Conservation (phyloP, 2,797 vertebrate genomes). For the Sebastes trivittatus region DNA sequence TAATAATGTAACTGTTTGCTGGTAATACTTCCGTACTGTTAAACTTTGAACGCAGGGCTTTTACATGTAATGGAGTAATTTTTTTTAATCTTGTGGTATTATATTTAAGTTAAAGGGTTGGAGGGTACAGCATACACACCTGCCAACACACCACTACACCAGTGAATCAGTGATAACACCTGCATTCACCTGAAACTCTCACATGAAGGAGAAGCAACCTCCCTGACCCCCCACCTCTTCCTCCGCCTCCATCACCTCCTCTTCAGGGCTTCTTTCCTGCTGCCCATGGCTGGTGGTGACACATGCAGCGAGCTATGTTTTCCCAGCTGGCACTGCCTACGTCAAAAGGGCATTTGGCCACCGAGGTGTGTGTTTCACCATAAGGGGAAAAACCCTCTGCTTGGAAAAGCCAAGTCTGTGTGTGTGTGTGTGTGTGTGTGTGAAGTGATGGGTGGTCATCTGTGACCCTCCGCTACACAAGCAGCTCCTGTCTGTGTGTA, state of each 20-base stretch:
- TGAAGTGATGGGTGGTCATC: constrained; percentile 55
- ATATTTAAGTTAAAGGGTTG: neutral
- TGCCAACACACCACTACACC: neutral
- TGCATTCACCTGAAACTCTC: constrained; percentile 13
- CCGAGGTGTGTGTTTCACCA: constrained; percentile 58
- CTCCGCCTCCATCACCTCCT: constrained; percentile 1
- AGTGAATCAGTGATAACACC: neutral
- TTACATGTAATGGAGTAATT: neutral
- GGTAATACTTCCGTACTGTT: neutral
- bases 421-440: neutral
- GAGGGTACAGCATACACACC: neutral
- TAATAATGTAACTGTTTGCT: neutral
- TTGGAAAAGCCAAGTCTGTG: constrained; percentile 49
- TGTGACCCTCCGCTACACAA: constrained; percentile 54
- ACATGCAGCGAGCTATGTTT: constrained; percentile 63
- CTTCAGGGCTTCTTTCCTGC: constrained; percentile 17
- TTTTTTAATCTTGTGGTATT: neutral
- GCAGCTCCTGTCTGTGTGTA: constrained; percentile 46
- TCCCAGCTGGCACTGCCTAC: constrained; percentile 72
- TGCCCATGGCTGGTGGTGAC: constrained; percentile 27
- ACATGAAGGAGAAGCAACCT: constrained; percentile 7
- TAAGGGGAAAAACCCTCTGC: constrained; percentile 58
- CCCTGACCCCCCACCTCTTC: neutral
- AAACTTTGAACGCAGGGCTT: neutral
- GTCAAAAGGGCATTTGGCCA: constrained; percentile 64